A percentile compares a stretch with the other conserved stretches of the same genome.
These are phyloP conservation scores for Malacoctenus gilli DNA, from an alignment of 2,797 vertebrate genomes.

Conservation along the genomic window DNA sequence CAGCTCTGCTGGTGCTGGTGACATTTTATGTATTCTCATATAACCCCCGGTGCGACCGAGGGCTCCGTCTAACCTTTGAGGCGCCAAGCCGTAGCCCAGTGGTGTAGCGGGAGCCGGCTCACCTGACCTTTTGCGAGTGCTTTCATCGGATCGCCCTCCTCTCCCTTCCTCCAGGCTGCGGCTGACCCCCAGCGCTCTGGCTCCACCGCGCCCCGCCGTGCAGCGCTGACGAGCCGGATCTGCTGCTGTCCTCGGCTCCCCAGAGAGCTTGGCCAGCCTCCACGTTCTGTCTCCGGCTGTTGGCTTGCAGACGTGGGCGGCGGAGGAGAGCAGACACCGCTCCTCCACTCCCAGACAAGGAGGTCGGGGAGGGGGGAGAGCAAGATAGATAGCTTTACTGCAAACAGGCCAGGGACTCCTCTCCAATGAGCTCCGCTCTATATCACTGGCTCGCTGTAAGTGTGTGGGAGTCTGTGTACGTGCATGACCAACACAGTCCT, in stretches of 20 bases:
- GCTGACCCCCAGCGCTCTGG: constrained; percentile 26
- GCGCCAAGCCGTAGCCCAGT: constrained; percentile 50
- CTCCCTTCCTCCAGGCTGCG: constrained; percentile 1
- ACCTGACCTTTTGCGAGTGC: constrained; percentile 69
- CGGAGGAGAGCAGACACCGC: constrained; percentile 37
- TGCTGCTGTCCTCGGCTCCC: constrained; percentile 48
- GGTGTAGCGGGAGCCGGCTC: constrained; percentile 49
- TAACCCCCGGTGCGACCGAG: constrained; percentile 54
- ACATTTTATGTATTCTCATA: constrained; percentile 67
- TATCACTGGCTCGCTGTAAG: constrained; percentile 11
- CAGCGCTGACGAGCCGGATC: constrained; percentile 48
- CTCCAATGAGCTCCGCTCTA: constrained; percentile 4
- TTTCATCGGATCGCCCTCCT: constrained; percentile 28
- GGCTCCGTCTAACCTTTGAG: constrained; percentile 74
- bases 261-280: constrained; percentile 33
- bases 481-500: background rate
- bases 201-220: constrained; percentile 22
- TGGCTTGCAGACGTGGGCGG: constrained; percentile 31
- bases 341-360: constrained; percentile 23
- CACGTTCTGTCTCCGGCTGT: constrained; percentile 38
- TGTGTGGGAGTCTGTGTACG: constrained; percentile 10
- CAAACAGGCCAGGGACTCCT: constrained; percentile 31
- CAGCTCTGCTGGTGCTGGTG: constrained; percentile 53
- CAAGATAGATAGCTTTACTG: constrained; percentile 39
- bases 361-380: background rate